Evolutionary conservation across 53 echinoderm and acorn worm genomes (phyloP).

Genomic region (Glandiceps talaboti): DNA sequence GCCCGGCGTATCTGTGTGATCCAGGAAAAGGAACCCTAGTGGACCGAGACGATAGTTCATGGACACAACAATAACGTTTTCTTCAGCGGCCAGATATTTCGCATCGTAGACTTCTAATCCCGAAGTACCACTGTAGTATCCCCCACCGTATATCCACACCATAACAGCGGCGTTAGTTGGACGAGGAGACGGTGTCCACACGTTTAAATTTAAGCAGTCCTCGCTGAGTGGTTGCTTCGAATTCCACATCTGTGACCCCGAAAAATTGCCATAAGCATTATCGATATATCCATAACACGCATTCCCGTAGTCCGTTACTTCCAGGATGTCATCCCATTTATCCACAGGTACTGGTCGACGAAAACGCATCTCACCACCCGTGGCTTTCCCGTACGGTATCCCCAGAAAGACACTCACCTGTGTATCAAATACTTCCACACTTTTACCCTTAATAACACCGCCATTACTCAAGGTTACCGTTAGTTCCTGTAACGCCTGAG

Average conservation of each 20-base stretch:
- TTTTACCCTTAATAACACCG: neutral
- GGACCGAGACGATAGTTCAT: conserved; percentile 9
- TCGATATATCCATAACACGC: conserved; percentile 24
- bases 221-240: conserved; percentile 45
- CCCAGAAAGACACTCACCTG: conserved; percentile 50
- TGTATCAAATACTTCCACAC: conserved; percentile 9
- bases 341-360: conserved; percentile 23
- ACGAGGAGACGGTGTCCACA: conserved; percentile 76
- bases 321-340: conserved; percentile 33
- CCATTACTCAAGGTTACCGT: neutral
- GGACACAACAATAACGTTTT: conserved; percentile 4
- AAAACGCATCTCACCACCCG: conserved; percentile 23
- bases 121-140: conserved; percentile 3
- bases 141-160: conserved; percentile 8
- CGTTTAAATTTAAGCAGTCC: conserved; percentile 88
- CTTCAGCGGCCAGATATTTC: neutral
- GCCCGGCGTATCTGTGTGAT: conserved; percentile 19
- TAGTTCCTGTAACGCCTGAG: neutral
- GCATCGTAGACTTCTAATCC: neutral
- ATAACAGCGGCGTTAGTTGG: conserved; percentile 21
- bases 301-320: conserved; percentile 43
- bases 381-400: conserved; percentile 24
- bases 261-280: conserved; percentile 6
- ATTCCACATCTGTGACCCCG: conserved; percentile 78
- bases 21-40: neutral